Evolutionary conservation across 2,888 invertebrate species (phyloP), one percentile per base, ranked within the genome.

Genomic region (Eulithis testata): DNA sequence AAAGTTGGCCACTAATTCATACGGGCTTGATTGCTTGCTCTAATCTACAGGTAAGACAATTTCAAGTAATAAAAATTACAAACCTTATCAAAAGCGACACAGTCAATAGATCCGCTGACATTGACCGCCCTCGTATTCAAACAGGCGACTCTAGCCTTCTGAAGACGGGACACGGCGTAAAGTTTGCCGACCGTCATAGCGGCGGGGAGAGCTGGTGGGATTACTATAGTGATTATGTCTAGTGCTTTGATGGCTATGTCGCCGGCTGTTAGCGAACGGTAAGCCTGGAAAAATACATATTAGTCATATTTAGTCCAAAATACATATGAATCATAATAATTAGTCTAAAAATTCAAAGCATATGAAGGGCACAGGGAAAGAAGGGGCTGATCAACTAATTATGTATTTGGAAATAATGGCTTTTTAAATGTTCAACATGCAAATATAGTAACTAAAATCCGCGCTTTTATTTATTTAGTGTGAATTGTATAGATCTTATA

Each of bases 121-220:
- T 98, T 99, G 72, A 99, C 98, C 0, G 97, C 96, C 9, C 98
- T 94, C 0, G 99, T 98, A 78, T 98, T 98, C 72, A 99, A 98
- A 82, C 99, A 99, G 81, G 96, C 97, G 62, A 99, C 96, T 55
- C 95, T 91, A 53, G 96, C 96, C 47, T 94, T 94, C 84, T 96
- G 95, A 54, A 99, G 93, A 8, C 99, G 94, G 60, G 95, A 94
- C 82, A 98, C 98, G 0, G 99, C 99, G 86, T 98, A 98, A 77
- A 98, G 94, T 2, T 97, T 95, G 0, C 99, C 99, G 2, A 98
- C 98, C 0, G 98, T 98, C 98, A 99, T 98, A 66, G 99, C 99
- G 49, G 98, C 98, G 1, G 98, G 99, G 52, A 99, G 89, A 0
- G 99, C 98, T 0, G 99, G 99, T 0, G 99, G 99, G 0, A 99